phyloP scores from a whole-genome alignment of 1,140 invertebrate genomes.

The Drosophila funebris region DNA sequence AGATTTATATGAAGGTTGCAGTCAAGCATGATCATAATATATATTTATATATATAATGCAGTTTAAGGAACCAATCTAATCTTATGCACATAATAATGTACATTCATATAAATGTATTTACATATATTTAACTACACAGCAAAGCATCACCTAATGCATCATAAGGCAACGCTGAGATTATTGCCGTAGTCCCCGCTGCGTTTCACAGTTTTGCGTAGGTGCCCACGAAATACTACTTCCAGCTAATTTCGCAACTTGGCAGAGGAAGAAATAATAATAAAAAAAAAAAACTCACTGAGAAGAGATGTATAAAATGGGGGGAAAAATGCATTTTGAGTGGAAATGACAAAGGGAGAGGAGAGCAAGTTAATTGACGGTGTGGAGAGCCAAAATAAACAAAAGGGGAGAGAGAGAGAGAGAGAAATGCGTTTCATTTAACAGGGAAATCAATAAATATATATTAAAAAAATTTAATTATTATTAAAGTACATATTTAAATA shows the following conservation, averaged over 20 bases:
- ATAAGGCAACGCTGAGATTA: slow-evolving; percentile 1
- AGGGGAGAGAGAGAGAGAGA: slow-evolving; percentile 5
- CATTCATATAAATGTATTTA: too few relatives aligned
- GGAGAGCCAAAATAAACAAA: slow-evolving; percentile 5
- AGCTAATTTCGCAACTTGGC: slow-evolving; percentile 28
- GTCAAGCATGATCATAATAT: too few relatives aligned
- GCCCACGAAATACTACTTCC: neutral
- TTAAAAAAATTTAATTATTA: neutral
- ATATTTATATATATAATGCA: too few relatives aligned
- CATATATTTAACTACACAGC: neutral
- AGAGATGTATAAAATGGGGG: slow-evolving; percentile 5
- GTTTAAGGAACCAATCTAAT: too few relatives aligned
- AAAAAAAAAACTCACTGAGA: slow-evolving; percentile 1
- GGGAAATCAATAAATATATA: slow-evolving; percentile 39
- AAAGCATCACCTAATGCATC: neutral
- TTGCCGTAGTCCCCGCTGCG: neutral
- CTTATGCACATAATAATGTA: too few relatives aligned
- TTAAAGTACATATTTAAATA: neutral
- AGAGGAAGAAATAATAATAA: slow-evolving; percentile 4
- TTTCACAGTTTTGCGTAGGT: neutral
- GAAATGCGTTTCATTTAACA: slow-evolving; percentile 2
- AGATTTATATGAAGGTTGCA: too few relatives aligned
- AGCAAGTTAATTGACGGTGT: slow-evolving; percentile 7
- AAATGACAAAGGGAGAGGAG: slow-evolving; percentile 54
- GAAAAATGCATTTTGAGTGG: slow-evolving; percentile 39